Base-by-base conservation (phyloP, 2,888 invertebrate genomes). In the Ectemnius lituratus region DNA sequence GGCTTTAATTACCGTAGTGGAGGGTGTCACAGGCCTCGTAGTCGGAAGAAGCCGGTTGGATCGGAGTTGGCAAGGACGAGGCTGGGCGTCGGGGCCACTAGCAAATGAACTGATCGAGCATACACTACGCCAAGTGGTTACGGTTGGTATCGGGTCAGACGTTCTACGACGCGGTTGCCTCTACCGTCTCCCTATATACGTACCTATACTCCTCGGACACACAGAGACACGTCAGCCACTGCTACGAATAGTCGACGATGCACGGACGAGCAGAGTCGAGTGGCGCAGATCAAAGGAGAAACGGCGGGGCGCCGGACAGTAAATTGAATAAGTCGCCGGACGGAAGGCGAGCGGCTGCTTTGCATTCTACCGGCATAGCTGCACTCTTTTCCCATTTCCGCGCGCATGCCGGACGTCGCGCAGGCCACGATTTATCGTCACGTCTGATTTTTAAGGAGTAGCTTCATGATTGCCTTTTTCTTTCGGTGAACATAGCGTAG, bases 51-150 rank as follows among this genome's bases (percentile, higher is more conserved):
- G 23, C 70, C 76, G 71, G 70, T 71, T 75, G 71, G 70, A 45
- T 59, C 61, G 69, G 67, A 78, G 59, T 58, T 62, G 70, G 68
- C 70, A 64, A 63, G 62, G 58, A 37, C 20, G 18, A 20, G 27
- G n/a, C 37, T 16, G n/a, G 58, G 64, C 56, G 67, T 63, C 75
- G 73, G 67, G 71, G 75, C 70, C 59, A 67, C 62, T 64, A 64
- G 77, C 78, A 82, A 85, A 84, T 83, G 77, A 85, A 82, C 80
- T 83, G 78, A 82, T 84, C 82, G 72, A 80, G 81, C 80, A 78
- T 79, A 16, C 16, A 78, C 68, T 80, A 68, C 65, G 68, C 73
- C 80, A 75, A 86, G 85, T 85, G 82, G 78, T 82, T 78, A 73
- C 78, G 77, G 70, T 75, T 76, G 75, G 68, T 78, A 74, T 81